Evolutionary conservation across 2,797 vertebrate species (phyloP), one percentile per base, ranked within the genome.

Genomic region (Pachyuromys duprasi): DNA sequence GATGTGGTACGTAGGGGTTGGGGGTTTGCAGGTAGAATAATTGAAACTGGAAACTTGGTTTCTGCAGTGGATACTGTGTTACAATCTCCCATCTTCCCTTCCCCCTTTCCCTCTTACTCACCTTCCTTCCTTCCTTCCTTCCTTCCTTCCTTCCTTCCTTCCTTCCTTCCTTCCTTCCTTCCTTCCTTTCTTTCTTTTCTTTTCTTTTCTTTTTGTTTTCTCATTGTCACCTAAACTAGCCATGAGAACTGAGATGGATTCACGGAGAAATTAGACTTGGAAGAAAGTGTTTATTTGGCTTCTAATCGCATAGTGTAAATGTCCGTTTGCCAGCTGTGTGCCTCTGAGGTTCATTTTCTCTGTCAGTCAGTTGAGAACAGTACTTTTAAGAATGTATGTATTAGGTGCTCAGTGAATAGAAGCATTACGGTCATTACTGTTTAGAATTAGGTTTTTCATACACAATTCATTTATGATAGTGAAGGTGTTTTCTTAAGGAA

Each of bases 401-500:
- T 92, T 36, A 91, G 60, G 31, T 96, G 36, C 39, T 72, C n/a
- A 28, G 39, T 90, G 42, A 74, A 87, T 57, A 76, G 67, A 94
- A 9, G 28, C 76, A 65, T 80, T 87, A 78, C 63, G 74, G 87
- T 83, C 45, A 69, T 13, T 69, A 60, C 60, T 90, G 12, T 80
- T 96, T 93, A 89, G 33, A 84, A 86, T 81, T 93, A 79, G 79
- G 90, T 39, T 89, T 36, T 75, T 84, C 65, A 92, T 45, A 22
- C 65, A 65, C 45, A 80, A 95, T 60, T 65, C 17, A 80, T 86
- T 95, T 82, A 53, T 49, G 89, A 88, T 81, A 72, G 0, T 49
- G 28, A 49, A 90, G 18, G 3, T 74, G 28, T 75, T 92, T 95
- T 90, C 63, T 92, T 89, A 89, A 86, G 65, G 18, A 18, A 42